Evolutionary conservation across 2,113 vertebrate species (phyloP).

Genomic region (Cervus canadensis): DNA sequence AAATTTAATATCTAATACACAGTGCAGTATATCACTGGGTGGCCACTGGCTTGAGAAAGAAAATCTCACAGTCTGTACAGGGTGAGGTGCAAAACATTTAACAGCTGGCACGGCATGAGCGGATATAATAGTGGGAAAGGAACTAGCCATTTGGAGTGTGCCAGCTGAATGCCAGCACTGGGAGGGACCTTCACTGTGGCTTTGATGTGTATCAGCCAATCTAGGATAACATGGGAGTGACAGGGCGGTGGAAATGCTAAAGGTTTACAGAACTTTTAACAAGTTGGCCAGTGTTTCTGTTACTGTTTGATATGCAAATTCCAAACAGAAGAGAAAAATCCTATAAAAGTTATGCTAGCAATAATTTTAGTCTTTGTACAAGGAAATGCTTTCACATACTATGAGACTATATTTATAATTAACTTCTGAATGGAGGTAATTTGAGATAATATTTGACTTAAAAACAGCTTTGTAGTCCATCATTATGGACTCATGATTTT

Average conservation of each 20-base stretch:
- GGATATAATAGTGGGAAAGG: neutral
- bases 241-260: neutral
- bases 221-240: neutral
- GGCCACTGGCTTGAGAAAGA: neutral
- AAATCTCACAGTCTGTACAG: neutral
- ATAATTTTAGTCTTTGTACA: neutral
- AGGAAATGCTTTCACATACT: neutral
- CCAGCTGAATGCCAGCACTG: neutral
- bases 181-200: neutral
- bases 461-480: neutral
- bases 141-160: neutral
- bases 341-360: neutral
- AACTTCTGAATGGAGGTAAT: neutral
- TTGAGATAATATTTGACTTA: neutral
- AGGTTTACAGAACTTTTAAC: neutral
- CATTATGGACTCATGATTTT: neutral
- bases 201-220: neutral
- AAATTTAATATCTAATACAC: neutral
- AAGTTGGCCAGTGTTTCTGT: neutral
- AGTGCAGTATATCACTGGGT: neutral
- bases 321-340: neutral
- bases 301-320: neutral
- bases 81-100: neutral
- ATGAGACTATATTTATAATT: neutral
- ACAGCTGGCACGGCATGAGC: neutral